phyloP scores from a whole-genome alignment of 2,888 invertebrate species.

The Euproctis similis region DNA sequence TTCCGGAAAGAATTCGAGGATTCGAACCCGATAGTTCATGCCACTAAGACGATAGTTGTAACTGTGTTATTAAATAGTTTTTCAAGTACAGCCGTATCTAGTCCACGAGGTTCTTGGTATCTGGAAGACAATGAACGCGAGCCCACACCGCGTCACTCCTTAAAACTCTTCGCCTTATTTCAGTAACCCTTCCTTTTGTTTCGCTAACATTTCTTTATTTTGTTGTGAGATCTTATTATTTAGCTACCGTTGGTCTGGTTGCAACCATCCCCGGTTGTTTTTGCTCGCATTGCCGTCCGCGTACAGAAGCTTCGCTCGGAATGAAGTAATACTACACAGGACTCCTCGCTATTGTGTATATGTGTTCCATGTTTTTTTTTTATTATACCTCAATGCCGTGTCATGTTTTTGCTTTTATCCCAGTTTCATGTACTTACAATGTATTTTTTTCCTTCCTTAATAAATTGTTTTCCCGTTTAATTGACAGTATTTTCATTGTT shows the following conservation, averaged over 20 bases:
- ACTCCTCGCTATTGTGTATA: constrained; percentile 68
- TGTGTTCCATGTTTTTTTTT: constrained; percentile 48
- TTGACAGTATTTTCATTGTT: too few species aligned
- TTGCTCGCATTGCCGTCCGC: constrained; percentile 51
- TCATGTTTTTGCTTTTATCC: constrained; percentile 45
- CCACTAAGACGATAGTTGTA: too few species aligned
- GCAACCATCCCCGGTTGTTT: constrained; percentile 59
- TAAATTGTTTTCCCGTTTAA: too few species aligned
- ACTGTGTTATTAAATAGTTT: too few species aligned
- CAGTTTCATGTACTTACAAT: constrained; percentile 33
- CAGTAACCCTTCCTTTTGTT: constrained; percentile 70
- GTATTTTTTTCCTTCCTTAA: too few species aligned
- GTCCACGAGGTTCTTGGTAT: constrained; percentile 11
- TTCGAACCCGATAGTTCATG: too few species aligned
- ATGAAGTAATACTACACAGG: constrained; percentile 68
- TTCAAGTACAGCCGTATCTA: too few species aligned
- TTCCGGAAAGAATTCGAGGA: too few species aligned
- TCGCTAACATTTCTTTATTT: constrained; percentile 70
- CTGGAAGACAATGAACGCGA: constrained; percentile 58
- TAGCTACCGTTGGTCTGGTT: constrained; percentile 71
- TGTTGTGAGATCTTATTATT: constrained; percentile 75
- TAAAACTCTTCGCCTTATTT: constrained; percentile 73
- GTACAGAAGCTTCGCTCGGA: constrained; percentile 50
- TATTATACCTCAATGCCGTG: constrained; percentile 45
- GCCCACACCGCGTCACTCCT: constrained; percentile 71